Percentiles rank a stretch among this genome's conserved stretches.
phyloP scores from a whole-genome alignment of 2,888 invertebrate genomes.

The Scrobipalpa atriplicella region DNA sequence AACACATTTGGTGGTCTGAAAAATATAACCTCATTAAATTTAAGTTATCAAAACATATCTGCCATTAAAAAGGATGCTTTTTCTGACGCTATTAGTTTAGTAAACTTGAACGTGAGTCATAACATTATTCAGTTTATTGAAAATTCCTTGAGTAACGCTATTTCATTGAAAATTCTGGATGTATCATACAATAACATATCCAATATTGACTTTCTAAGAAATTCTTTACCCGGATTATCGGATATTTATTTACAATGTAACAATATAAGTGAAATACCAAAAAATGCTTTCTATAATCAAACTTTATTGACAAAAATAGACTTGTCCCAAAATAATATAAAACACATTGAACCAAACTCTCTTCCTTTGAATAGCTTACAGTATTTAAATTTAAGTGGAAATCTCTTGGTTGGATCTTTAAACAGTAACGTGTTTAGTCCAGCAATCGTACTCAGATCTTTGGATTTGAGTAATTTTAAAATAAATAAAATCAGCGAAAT shows the following conservation, averaged over 20 bases:
- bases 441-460: slow-evolving; percentile 57
- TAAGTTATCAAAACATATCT: slow-evolving; percentile 55
- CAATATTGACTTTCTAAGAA: slow-evolving; percentile 52
- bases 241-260: slow-evolving; percentile 61
- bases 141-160: slow-evolving; percentile 43
- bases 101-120: slow-evolving; percentile 57
- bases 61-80: slow-evolving; percentile 55
- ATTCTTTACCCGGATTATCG: slow-evolving; percentile 50
- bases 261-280: slow-evolving; percentile 46
- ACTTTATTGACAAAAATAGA: slow-evolving; percentile 54
- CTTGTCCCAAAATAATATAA: slow-evolving; percentile 61
- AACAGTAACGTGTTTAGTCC: slow-evolving; percentile 58
- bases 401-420: slow-evolving; percentile 53
- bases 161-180: slow-evolving; percentile 52
- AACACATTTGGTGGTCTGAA: slow-evolving; percentile 58
- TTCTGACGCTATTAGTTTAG: slow-evolving; percentile 45
- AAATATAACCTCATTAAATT: slow-evolving; percentile 50
- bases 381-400: slow-evolving; percentile 57
- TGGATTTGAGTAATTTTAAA: slow-evolving; percentile 62
- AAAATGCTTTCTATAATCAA: slow-evolving; percentile 53
- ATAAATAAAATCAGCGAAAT: slow-evolving; percentile 53
- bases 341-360: slow-evolving; percentile 52
- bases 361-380: slow-evolving; percentile 63
- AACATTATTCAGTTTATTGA: slow-evolving; percentile 56
- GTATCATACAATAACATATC: slow-evolving; percentile 59